Evolutionary conservation across 2,113 vertebrate species (phyloP).

Genomic region (Baryphthengus martii): DNA sequence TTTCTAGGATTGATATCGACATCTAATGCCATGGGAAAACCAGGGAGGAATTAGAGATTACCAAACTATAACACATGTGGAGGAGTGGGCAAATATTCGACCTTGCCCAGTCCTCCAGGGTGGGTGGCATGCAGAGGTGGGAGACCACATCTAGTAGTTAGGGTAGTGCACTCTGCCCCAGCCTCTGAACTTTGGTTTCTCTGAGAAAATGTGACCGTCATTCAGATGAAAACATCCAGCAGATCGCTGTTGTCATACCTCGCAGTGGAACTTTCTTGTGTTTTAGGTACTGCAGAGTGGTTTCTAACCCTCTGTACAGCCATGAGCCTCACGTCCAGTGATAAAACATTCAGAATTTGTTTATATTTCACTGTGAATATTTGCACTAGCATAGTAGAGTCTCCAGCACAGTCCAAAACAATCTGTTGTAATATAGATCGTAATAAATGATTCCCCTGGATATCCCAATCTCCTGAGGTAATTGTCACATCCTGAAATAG

Average conservation of each 20-base stretch:
- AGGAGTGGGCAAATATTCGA: not conserved
- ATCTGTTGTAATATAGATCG: not conserved
- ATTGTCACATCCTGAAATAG: not conserved
- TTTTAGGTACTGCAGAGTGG: not conserved
- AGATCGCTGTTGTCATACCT: not conserved
- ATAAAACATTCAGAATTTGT: not conserved
- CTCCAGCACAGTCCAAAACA: not conserved
- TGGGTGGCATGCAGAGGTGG: not conserved
- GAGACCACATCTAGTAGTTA: not conserved
- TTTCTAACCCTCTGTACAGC: not conserved
- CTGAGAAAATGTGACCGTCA: not conserved
- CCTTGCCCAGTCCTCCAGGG: not conserved
- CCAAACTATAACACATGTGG: not conserved
- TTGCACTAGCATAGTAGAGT: not conserved
- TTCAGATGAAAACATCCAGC: not conserved
- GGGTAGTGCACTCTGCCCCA: not conserved
- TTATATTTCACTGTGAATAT: not conserved
- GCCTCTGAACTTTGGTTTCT: not conserved
- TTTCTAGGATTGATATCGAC: not conserved
- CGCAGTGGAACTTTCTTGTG: not conserved
- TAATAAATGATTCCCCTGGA: not conserved
- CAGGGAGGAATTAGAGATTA: not conserved
- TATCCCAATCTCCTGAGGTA: not conserved
- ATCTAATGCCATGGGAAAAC: not conserved
- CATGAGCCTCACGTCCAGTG: not conserved